These are phyloP conservation scores for Theodoxus fluviatilis DNA, from an alignment of 2,888 invertebrate species.

Conservation along the genomic window DNA sequence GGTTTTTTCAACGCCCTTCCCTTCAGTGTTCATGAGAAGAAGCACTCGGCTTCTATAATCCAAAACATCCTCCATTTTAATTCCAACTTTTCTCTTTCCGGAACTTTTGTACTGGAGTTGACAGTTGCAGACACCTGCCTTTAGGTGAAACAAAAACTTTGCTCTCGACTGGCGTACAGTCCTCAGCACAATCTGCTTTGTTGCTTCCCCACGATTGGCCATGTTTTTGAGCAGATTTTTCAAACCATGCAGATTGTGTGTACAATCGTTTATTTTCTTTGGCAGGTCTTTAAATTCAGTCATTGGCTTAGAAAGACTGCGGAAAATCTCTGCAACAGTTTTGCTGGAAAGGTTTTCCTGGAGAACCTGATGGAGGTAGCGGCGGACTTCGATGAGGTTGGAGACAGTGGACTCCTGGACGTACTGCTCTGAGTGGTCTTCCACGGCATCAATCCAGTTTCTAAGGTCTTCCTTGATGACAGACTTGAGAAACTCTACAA, in stretches of 20 bases:
- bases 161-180: constrained; percentile 11
- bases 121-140: not conserved
- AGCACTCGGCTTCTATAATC: constrained; percentile 24
- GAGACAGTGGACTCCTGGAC: constrained; percentile 42
- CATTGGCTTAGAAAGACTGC: constrained; percentile 10
- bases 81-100: not conserved
- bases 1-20: not conserved
- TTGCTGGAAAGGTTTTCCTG: constrained; percentile 8
- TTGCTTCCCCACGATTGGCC: constrained; percentile 23
- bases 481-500: constrained; percentile 34
- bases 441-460: constrained; percentile 44
- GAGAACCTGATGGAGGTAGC: constrained; percentile 36
- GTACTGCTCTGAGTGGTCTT: constrained; percentile 44
- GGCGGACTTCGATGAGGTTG: constrained; percentile 37
- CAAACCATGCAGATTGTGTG: constrained; percentile 18
- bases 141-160: constrained; percentile 13
- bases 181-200: constrained; percentile 19
- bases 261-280: constrained; percentile 16
- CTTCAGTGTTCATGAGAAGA: constrained; percentile 22
- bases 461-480: constrained; percentile 40
- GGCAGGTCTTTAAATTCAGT: constrained; percentile 8
- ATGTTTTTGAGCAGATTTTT: constrained; percentile 10
- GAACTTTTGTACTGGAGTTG: constrained; percentile 14
- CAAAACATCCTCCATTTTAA: constrained; percentile 8
- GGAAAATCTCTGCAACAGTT: constrained; percentile 26